Conservation (phyloP, 1,140 invertebrate species). For the Lepidurus packardi region DNA sequence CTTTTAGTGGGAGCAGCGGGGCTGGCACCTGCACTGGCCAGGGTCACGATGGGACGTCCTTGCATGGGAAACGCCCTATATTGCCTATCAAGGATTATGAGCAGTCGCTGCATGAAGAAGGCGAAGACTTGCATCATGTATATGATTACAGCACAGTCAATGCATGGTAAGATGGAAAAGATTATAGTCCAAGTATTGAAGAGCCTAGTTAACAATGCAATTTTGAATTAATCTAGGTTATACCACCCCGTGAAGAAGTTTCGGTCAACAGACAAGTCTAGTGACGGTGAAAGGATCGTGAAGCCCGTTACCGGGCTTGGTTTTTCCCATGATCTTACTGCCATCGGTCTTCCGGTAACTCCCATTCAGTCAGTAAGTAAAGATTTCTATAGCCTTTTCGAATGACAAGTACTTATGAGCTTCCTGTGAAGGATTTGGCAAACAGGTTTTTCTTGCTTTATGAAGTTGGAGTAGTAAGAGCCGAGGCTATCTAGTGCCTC, state of each 20-base stretch:
- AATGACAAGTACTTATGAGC: background rate
- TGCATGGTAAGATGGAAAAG: slow-evolving; percentile 60
- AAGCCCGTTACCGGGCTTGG: background rate
- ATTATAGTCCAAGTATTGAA: slow-evolving; percentile 30
- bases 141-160: slow-evolving; percentile 81
- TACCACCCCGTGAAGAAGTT: slow-evolving; percentile 82
- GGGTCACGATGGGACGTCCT: slow-evolving; percentile 15
- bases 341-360: slow-evolving; percentile 7
- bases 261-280: slow-evolving; percentile 46
- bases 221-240: slow-evolving; percentile 51
- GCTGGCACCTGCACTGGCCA: background rate
- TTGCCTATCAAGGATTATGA: slow-evolving; percentile 66
- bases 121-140: slow-evolving; percentile 69
- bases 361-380: slow-evolving; percentile 20
- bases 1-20: background rate
- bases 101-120: slow-evolving; percentile 61
- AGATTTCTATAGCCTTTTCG: slow-evolving; percentile 24
- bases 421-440: background rate
- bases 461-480: no score
- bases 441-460: no score
- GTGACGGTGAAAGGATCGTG: background rate
- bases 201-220: slow-evolving; percentile 19
- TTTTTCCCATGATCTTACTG: slow-evolving; percentile 10
- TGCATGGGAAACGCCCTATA: slow-evolving; percentile 56
- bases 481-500: no score